These are phyloP conservation scores for Eutrigla gurnardus DNA, from an alignment of 2,797 vertebrate species.

Conservation along the genomic window DNA sequence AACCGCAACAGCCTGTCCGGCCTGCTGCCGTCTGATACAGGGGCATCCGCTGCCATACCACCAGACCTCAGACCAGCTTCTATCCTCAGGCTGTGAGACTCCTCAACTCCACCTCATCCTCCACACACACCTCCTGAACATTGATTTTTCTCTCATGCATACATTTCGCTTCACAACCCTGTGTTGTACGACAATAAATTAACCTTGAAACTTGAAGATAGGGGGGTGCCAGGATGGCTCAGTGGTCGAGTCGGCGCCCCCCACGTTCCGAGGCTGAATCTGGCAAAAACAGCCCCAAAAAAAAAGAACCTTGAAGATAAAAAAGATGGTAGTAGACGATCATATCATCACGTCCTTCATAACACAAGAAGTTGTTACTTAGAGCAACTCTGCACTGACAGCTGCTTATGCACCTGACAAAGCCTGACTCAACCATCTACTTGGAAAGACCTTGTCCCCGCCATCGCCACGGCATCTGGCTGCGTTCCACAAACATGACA, in stretches of 20 bases:
- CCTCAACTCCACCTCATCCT: neutral
- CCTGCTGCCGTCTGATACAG: neutral
- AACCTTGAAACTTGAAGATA: neutral
- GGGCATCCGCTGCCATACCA: neutral
- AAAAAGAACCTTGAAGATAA: neutral
- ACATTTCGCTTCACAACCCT: neutral
- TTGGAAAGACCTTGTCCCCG: constrained; percentile 41
- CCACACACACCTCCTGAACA: neutral
- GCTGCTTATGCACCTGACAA: constrained; percentile 2
- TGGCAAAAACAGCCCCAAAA: too few relatives aligned
- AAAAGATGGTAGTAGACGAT: neutral
- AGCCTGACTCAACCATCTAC: constrained; percentile 27
- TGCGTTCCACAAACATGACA: constrained; percentile 36
- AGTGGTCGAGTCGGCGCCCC: too few relatives aligned
- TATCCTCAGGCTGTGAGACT: neutral
- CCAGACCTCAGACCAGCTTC: neutral
- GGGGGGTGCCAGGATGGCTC: too few relatives aligned
- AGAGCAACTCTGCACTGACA: constrained; percentile 1
- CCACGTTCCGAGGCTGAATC: too few relatives aligned
- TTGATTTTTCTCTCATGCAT: too few relatives aligned
- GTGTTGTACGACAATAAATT: neutral
- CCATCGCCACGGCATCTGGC: constrained; percentile 21
- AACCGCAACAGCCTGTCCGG: neutral
- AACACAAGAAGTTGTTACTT: neutral
- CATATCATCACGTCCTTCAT: neutral